Evolutionary conservation across 1,140 invertebrate genomes (phyloP), one percentile per base, ranked within the genome.

Genomic region (Oryctes rhinoceros): DNA sequence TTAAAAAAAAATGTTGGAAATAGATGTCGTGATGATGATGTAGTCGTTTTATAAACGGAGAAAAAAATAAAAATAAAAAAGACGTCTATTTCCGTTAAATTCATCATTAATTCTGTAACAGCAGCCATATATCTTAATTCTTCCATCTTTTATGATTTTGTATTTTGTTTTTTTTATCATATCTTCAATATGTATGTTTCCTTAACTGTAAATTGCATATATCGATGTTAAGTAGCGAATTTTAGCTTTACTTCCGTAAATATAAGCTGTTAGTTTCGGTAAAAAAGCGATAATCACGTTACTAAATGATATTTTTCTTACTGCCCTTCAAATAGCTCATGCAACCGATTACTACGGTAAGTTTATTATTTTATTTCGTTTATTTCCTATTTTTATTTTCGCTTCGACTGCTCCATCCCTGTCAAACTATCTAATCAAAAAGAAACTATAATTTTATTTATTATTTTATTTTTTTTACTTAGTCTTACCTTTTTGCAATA

Each of bases 271-370:
- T 44, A 44, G 39, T 76, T 76, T 47, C 18, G 75, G 47, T 10
- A 44, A 44, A 76, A 48, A 53, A 49, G 15, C 4, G 4, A 15
- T 35, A 30, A 71, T 24, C 15, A 71, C 18, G 35, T 71, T 24
- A 78, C 75, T 76, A 76, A 76, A 76, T n/a, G 35, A 76, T 76
- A 78, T 82, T 91, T 92, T 91, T 89, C 91, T 92, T 91, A 90
- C 90, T 91, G 89, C 91, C 90, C 90, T 88, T 89, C 90, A 91
- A 76, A 90, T 92, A 98, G 96, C 96, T 91, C 96, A 97, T 93
- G 95, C 96, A 88, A 96, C 97, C 92, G 96, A 97, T 92, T 98
- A 98, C 92, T 98, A 98, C 96, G 96, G 97, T 98, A 96, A 98
- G 97, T 97, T 91, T 91, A 92, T 92, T 84, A 92, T 93, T 94